Evolutionary conservation across 2,888 invertebrate species (phyloP).

Genomic region (Aromia moschata): DNA sequence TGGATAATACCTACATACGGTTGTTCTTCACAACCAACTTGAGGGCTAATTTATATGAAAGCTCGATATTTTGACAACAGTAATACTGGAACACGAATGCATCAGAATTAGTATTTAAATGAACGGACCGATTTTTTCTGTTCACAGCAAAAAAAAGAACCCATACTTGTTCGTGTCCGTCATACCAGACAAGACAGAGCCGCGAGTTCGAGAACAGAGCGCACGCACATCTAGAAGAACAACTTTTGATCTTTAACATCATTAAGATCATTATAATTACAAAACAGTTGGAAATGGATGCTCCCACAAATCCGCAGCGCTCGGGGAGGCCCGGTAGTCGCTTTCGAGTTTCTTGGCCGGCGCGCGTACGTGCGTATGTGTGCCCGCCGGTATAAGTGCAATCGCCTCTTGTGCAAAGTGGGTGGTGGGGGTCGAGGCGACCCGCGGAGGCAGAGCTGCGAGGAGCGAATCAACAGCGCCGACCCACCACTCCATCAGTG

Average conservation of each 20-base stretch:
- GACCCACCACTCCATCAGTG: slow-evolving; percentile 56
- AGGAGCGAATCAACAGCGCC: slow-evolving; percentile 58
- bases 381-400: slow-evolving; percentile 35
- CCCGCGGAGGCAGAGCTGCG: slow-evolving; percentile 57
- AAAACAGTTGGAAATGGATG: slow-evolving; percentile 1
- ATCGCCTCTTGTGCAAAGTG: slow-evolving; percentile 49
- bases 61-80: no score
- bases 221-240: background rate
- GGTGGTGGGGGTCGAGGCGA: slow-evolving; percentile 53
- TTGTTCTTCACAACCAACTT: no score
- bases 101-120: no score
- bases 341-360: background rate
- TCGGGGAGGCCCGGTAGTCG: slow-evolving; percentile 8
- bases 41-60: no score
- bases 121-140: no score
- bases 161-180: no score
- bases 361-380: background rate
- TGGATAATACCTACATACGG: no score
- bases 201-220: background rate
- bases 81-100: no score
- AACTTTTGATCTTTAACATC: slow-evolving; percentile 1
- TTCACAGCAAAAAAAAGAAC: no score
- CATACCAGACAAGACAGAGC: no score
- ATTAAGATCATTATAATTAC: slow-evolving; percentile 2
- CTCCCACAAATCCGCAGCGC: slow-evolving; percentile 14